phyloP scores from a whole-genome alignment of 2,113 vertebrate species.

The Planiliza haematocheilus region DNA sequence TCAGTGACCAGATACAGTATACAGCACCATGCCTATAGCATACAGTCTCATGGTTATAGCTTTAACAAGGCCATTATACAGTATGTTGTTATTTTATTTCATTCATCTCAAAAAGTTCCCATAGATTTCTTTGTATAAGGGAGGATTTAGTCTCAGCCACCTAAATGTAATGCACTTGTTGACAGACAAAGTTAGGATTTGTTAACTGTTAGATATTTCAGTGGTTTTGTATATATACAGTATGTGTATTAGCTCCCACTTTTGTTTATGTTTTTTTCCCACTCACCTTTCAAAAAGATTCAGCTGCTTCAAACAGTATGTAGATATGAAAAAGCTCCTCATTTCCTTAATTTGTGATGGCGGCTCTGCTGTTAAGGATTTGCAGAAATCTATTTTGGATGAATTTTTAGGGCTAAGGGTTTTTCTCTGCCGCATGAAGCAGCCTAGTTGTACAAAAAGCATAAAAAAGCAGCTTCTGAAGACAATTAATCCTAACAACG shows the following conservation, averaged over 20 bases:
- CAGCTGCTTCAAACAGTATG: not conserved
- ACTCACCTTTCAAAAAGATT: not conserved
- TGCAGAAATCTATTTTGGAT: conserved; percentile 20
- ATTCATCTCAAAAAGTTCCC: too few relatives aligned
- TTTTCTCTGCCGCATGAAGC: conserved; percentile 19
- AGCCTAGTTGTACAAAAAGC: conserved; percentile 22
- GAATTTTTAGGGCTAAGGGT: conserved; percentile 21
- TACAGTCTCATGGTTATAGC: too few relatives aligned
- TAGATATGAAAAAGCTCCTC: conserved; percentile 7
- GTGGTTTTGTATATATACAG: not conserved
- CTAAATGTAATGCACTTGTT: too few relatives aligned
- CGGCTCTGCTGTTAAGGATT: conserved; percentile 39
- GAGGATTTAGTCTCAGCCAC: not conserved
- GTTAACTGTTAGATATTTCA: not conserved
- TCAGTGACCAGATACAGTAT: too few relatives aligned
- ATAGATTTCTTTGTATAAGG: not conserved
- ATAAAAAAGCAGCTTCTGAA: conserved; percentile 18
- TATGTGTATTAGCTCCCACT: not conserved
- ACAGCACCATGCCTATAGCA: too few relatives aligned
- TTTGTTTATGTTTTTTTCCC: conserved; percentile 17
- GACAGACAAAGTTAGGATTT: not conserved
- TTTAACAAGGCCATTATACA: too few relatives aligned
- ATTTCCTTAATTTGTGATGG: conserved; percentile 32
- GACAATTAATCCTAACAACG: not conserved
- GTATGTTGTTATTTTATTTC: too few relatives aligned